A percentile compares a stretch with the other conserved stretches of the same genome.
Evolutionary conservation across 2,888 invertebrate genomes (phyloP).

Genomic region (Papilio gigon): DNA sequence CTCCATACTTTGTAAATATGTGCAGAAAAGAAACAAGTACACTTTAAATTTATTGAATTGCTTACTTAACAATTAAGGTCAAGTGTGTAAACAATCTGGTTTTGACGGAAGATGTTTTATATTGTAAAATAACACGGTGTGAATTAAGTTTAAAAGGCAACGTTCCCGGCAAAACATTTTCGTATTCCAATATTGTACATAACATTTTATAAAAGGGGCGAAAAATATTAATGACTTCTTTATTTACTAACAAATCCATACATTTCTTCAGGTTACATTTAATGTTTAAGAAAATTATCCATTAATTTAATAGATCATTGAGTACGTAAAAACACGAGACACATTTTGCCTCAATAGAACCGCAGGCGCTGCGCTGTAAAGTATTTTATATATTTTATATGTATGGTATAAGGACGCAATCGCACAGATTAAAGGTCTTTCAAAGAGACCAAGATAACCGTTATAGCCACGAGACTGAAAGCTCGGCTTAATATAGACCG

Average conservation of each 20-base stretch:
- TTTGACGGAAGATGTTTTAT: background rate
- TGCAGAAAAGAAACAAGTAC: constrained; percentile 2
- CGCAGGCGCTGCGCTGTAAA: constrained; percentile 44
- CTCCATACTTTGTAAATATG: constrained; percentile 26
- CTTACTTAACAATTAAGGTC: constrained; percentile 41
- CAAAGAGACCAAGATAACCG: constrained; percentile 48
- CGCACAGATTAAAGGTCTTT: constrained; percentile 65
- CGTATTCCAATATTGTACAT: background rate
- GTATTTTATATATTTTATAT: constrained; percentile 38
- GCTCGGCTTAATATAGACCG: constrained; percentile 39
- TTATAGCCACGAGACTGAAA: constrained; percentile 44
- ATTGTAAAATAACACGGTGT: background rate
- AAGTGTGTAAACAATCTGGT: constrained; percentile 26
- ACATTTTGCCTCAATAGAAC: constrained; percentile 46
- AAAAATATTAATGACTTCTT: background rate
- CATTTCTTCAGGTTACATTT: constrained; percentile 20
- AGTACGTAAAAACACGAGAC: constrained; percentile 26
- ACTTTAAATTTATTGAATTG: constrained; percentile 15
- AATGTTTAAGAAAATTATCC: constrained; percentile 6
- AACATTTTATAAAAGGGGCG: background rate
- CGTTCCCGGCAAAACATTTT: background rate
- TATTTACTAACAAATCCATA: background rate
- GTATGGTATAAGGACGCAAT: constrained; percentile 54
- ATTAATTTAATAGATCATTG: background rate
- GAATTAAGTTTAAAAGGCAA: background rate